These are phyloP conservation scores for Phaedon cochleariae DNA, from an alignment of 2,888 invertebrate genomes.

Conservation along the genomic window DNA sequence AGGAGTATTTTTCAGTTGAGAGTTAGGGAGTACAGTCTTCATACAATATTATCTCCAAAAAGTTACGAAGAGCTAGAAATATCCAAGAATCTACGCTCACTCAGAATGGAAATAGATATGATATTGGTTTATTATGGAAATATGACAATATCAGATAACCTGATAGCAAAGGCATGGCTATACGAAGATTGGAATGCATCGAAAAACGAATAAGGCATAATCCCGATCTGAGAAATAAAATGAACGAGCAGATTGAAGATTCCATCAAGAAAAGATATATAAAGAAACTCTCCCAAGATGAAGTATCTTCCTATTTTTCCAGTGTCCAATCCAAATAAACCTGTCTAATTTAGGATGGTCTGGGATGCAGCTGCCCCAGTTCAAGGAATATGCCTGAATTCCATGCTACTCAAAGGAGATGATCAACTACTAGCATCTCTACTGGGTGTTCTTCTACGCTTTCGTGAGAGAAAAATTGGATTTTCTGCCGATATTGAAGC, in stretches of 20 bases:
- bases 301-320: conserved; percentile 50
- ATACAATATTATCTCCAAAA: conserved; percentile 7
- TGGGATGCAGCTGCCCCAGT: conserved; percentile 51
- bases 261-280: conserved; percentile 39
- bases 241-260: conserved; percentile 35
- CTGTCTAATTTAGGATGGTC: conserved; percentile 51
- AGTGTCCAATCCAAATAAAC: conserved; percentile 45
- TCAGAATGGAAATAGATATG: conserved; percentile 8
- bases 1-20: conserved; percentile 25
- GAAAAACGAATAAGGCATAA: conserved; percentile 35
- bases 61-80: conserved; percentile 12
- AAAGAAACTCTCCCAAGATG: conserved; percentile 21
- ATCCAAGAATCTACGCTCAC: neutral
- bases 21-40: conserved; percentile 21
- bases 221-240: conserved; percentile 24
- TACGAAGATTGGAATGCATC: conserved; percentile 12
- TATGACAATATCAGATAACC: conserved; percentile 36
- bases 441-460: conserved; percentile 53
- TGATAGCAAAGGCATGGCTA: conserved; percentile 35
- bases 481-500: conserved; percentile 48
- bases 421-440: conserved; percentile 35
- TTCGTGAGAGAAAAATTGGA: conserved; percentile 51
- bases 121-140: conserved; percentile 42
- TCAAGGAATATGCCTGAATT: conserved; percentile 47
- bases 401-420: conserved; percentile 50